Conservation (phyloP, 1,140 invertebrate species). For the Platorchestia sp. region DNA sequence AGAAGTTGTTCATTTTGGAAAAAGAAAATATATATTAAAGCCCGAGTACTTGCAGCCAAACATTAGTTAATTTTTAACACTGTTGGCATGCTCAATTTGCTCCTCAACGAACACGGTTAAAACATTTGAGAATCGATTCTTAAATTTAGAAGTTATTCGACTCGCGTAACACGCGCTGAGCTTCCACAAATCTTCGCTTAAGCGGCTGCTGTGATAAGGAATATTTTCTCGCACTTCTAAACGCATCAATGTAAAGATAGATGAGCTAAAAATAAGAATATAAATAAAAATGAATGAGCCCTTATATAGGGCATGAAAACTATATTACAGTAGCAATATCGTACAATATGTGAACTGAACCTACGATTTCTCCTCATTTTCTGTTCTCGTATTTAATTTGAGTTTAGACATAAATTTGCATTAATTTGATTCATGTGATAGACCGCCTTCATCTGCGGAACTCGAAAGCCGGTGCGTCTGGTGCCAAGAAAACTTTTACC, state of each 20-base stretch:
- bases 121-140: not conserved
- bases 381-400: not conserved
- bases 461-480: not conserved
- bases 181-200: not conserved
- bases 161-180: not conserved
- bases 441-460: not conserved
- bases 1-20: not conserved
- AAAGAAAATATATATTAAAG: not conserved
- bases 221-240: not conserved
- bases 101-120: not conserved
- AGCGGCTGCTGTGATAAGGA: not conserved
- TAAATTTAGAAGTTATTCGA: not conserved
- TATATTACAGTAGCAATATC: slow-evolving; percentile 4
- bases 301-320: not conserved
- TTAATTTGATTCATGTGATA: not conserved
- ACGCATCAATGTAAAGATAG: not conserved
- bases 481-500: too few species aligned
- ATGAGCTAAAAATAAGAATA: not conserved
- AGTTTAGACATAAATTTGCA: not conserved
- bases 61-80: not conserved
- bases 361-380: slow-evolving; percentile 14
- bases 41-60: not conserved
- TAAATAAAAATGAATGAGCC: slow-evolving; percentile 45
- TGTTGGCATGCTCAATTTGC: not conserved
- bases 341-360: slow-evolving; percentile 42